phyloP scores from a whole-genome alignment of 2,113 vertebrate species.

The Catharus bicknelli region DNA sequence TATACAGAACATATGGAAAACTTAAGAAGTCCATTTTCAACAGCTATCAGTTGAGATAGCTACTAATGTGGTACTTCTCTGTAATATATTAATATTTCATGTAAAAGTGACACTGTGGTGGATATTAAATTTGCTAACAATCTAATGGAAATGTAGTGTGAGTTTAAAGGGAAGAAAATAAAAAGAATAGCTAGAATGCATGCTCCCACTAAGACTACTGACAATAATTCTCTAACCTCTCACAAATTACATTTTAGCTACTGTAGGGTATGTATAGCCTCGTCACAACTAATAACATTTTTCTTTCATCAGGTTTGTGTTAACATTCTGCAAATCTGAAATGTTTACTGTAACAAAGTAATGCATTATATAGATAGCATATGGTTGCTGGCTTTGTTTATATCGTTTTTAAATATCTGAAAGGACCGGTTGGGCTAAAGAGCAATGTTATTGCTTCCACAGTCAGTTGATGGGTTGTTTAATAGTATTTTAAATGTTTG shows the following conservation, averaged over 20 bases:
- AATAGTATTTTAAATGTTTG: constrained; percentile 90
- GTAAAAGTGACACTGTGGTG: constrained; percentile 31
- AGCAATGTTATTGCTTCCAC: constrained; percentile 76
- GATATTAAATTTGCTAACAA: constrained; percentile 51
- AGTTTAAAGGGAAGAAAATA: constrained; percentile 63
- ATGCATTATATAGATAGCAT: constrained; percentile 83
- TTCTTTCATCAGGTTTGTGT: constrained; percentile 83
- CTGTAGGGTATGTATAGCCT: constrained; percentile 79
- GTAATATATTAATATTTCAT: constrained; percentile 60
- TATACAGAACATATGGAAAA: neutral
- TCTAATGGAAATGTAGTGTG: constrained; percentile 19
- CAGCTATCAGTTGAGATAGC: neutral
- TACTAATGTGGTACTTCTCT: neutral
- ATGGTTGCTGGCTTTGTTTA: constrained; percentile 87
- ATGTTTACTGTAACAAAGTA: constrained; percentile 84
- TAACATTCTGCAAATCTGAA: constrained; percentile 85
- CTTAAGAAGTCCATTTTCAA: constrained; percentile 30
- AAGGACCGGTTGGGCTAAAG: constrained; percentile 82
- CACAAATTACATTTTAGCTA: constrained; percentile 87
- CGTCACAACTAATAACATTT: constrained; percentile 89
- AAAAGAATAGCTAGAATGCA: constrained; percentile 50
- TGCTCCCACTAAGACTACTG: constrained; percentile 47
- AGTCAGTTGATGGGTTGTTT: constrained; percentile 77
- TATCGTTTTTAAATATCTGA: constrained; percentile 79
- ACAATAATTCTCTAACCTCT: constrained; percentile 75